Evolutionary conservation across 2,888 invertebrate species (phyloP).

Genomic region (Hedya salicella): DNA sequence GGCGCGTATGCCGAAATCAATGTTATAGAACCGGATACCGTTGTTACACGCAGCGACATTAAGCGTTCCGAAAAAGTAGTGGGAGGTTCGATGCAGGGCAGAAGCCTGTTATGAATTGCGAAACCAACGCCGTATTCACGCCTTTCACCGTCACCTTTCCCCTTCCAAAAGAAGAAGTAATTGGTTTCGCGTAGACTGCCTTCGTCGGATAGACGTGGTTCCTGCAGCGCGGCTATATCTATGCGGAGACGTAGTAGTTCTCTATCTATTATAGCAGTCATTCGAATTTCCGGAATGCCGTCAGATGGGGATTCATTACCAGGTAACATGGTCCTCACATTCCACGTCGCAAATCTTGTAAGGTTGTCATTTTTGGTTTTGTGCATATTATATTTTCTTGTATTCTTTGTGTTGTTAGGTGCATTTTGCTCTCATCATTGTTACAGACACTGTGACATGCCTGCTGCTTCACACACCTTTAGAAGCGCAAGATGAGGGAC

Average conservation of each 20-base stretch:
- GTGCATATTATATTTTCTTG: too few species aligned
- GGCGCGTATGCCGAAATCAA: conserved; percentile 2
- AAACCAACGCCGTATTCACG: neutral
- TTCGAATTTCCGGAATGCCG: neutral
- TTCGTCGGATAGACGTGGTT: too few species aligned
- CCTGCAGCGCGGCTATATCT: too few species aligned
- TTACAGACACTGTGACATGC: too few species aligned
- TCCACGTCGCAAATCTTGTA: too few species aligned
- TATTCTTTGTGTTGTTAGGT: too few species aligned
- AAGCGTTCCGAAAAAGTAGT: neutral
- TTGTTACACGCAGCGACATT: neutral
- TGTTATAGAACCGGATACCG: neutral
- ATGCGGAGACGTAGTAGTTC: neutral
- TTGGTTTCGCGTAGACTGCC: neutral
- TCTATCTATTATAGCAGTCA: conserved; percentile 1
- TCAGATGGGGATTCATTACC: neutral
- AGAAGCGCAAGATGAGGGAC: conserved; percentile 23
- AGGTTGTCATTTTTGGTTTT: too few species aligned
- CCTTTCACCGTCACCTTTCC: neutral
- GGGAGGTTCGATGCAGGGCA: neutral
- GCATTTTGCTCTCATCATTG: too few species aligned
- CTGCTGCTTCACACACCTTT: too few species aligned
- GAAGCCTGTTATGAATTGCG: neutral
- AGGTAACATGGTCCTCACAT: too few species aligned
- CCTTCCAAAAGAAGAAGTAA: conserved; percentile 7